These are phyloP conservation scores for Scopus umbretta DNA, from an alignment of 2,113 vertebrate genomes.

Conservation along the genomic window DNA sequence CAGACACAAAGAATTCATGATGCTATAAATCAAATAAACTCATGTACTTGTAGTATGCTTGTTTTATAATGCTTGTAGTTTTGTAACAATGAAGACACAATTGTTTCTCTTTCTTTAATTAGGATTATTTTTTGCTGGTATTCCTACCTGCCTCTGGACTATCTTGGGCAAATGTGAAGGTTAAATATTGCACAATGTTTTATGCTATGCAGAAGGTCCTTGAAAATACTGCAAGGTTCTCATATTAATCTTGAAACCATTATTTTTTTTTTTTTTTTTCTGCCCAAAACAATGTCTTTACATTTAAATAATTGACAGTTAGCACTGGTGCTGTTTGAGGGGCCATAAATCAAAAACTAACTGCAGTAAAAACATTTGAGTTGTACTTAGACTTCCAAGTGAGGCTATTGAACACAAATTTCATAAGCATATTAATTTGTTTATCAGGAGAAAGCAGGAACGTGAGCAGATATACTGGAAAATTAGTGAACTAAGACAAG, in stretches of 20 bases:
- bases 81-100: not conserved
- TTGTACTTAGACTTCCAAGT: not conserved
- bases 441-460: not conserved
- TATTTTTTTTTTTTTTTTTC: not conserved
- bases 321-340: not conserved
- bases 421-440: not conserved
- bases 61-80: not conserved
- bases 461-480: not conserved
- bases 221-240: not conserved
- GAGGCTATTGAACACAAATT: not conserved
- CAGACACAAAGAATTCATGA: not conserved
- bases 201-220: not conserved
- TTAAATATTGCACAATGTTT: not conserved
- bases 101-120: not conserved
- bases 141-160: not conserved
- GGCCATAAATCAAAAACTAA: not conserved
- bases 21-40: not conserved
- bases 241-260: not conserved
- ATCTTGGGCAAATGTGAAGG: not conserved
- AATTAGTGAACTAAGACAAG: not conserved
- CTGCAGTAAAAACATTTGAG: not conserved
- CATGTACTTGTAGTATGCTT: not conserved
- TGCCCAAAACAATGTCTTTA: not conserved
- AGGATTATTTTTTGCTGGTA: not conserved
- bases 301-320: not conserved